These are phyloP conservation scores for Mythimna albipuncta DNA, from an alignment of 2,888 invertebrate species.

Conservation along the genomic window DNA sequence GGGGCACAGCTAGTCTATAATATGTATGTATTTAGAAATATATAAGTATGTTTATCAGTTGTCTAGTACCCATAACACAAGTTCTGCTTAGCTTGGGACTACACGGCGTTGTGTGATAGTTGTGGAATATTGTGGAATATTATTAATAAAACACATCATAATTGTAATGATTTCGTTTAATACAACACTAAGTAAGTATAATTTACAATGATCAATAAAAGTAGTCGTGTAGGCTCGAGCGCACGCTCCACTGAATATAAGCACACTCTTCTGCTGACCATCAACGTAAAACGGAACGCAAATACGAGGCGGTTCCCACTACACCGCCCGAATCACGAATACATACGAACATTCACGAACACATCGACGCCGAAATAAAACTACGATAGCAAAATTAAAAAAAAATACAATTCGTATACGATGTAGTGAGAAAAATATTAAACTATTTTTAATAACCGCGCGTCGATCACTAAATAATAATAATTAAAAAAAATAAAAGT, in stretches of 20 bases:
- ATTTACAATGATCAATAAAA: slow-evolving; percentile 88
- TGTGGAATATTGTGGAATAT: too few species aligned
- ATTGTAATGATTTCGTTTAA: slow-evolving; percentile 90
- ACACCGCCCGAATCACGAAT: slow-evolving; percentile 50
- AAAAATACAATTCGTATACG: slow-evolving; percentile 41
- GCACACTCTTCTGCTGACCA: slow-evolving; percentile 48
- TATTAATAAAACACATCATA: slow-evolving; percentile 69
- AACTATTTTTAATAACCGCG: slow-evolving; percentile 30
- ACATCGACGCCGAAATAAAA: slow-evolving; percentile 37
- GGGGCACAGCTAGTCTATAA: too few species aligned
- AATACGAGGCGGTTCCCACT: slow-evolving; percentile 54
- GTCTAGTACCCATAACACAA: too few species aligned
- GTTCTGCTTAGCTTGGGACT: too few species aligned
- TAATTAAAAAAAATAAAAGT: slow-evolving; percentile 49
- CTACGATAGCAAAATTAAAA: slow-evolving; percentile 49
- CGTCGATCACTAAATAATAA: slow-evolving; percentile 38
- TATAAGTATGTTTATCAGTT: too few species aligned
- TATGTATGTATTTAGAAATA: too few species aligned
- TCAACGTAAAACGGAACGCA: slow-evolving; percentile 61
- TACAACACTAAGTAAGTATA: slow-evolving; percentile 91
- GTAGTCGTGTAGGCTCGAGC: slow-evolving; percentile 73
- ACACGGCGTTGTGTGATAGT: too few species aligned
- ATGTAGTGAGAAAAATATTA: slow-evolving; percentile 52
- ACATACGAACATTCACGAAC: slow-evolving; percentile 35
- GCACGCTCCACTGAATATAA: slow-evolving; percentile 54